These are phyloP conservation scores for Philonicus albiceps DNA, from an alignment of 2,888 invertebrate species.

Conservation along the genomic window DNA sequence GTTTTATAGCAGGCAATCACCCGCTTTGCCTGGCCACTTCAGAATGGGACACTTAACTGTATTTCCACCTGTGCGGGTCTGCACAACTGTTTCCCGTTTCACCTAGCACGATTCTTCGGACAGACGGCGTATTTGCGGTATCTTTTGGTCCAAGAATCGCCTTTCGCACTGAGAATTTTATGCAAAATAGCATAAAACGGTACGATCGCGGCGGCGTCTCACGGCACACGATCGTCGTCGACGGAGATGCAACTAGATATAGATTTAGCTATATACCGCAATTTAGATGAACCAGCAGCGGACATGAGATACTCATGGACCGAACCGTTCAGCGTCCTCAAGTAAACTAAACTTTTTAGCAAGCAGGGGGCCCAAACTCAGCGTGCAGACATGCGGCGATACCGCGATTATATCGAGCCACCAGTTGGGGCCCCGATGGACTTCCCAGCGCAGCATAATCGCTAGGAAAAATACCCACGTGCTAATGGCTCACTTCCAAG, in stretches of 20 bases:
- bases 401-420: neutral
- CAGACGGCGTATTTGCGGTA: conserved; percentile 4
- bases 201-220: neutral
- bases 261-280: neutral
- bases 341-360: neutral
- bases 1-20: neutral
- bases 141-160: neutral
- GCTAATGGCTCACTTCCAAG: neutral
- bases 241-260: neutral
- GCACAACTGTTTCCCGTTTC: conserved; percentile 23
- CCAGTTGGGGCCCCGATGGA: neutral
- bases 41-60: conserved; percentile 37
- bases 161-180: conserved; percentile 13
- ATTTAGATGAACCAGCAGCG: neutral
- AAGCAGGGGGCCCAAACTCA: neutral
- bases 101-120: conserved; percentile 10
- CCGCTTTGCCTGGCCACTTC: neutral
- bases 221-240: neutral
- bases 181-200: conserved; percentile 24
- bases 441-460: neutral
- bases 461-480: conserved; percentile 4
- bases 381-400: neutral
- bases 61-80: conserved; percentile 17
- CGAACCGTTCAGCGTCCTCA: neutral
- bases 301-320: neutral